Evolutionary conservation across 2,888 invertebrate genomes (phyloP).

Genomic region (Tholera decimalis): DNA sequence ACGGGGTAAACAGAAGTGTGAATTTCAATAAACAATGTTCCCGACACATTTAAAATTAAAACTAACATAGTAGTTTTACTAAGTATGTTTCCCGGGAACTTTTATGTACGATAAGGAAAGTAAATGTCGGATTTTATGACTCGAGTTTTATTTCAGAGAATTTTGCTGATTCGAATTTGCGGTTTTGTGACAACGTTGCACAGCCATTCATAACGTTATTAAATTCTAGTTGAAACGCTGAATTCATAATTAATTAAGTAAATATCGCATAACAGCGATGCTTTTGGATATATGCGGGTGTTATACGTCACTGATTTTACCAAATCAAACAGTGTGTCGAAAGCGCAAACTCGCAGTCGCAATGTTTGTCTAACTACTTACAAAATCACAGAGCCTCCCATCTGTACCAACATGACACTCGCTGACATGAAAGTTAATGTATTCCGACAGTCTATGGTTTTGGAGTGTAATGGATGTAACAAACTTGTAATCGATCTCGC

Average conservation of each 20-base stretch:
- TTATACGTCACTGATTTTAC: conserved; percentile 68
- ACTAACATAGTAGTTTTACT: conserved; percentile 38
- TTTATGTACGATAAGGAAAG: conserved; percentile 48
- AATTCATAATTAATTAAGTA: conserved; percentile 43
- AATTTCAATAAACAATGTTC: conserved; percentile 42
- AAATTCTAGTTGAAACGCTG: conserved; percentile 39
- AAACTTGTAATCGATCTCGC: conserved; percentile 61
- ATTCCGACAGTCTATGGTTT: conserved; percentile 54
- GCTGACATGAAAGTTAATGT: conserved; percentile 67
- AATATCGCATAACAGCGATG: conserved; percentile 40
- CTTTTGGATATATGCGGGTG: conserved; percentile 52
- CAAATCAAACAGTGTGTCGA: conserved; percentile 70
- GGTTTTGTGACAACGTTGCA: conserved; percentile 52
- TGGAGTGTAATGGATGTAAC: conserved; percentile 58
- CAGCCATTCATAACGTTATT: conserved; percentile 7
- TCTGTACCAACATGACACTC: conserved; percentile 62
- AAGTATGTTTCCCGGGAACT: conserved; percentile 40
- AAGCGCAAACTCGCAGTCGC: conserved; percentile 68
- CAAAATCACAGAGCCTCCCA: conserved; percentile 64
- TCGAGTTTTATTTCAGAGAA: conserved; percentile 59
- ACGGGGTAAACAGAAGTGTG: conserved; percentile 32
- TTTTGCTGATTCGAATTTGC: conserved; percentile 46
- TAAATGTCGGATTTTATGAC: conserved; percentile 56
- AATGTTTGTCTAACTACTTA: conserved; percentile 69
- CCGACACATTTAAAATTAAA: conserved; percentile 24